These are phyloP conservation scores for Pocillopora grandis DNA, from an alignment of 92 coral and sea anemone species.

Conservation along the genomic window DNA sequence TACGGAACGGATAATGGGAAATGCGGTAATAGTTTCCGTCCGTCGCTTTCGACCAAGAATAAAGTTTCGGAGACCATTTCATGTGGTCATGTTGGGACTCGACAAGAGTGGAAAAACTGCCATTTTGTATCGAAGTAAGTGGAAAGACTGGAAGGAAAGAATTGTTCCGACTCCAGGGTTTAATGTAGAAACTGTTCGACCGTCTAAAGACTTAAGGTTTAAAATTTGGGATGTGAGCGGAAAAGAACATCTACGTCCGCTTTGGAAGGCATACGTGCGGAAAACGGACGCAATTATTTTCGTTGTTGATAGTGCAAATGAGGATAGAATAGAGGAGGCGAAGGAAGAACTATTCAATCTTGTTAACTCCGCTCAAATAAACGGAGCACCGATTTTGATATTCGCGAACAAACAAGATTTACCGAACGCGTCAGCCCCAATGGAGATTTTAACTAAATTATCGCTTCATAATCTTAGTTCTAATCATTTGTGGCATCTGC, in stretches of 20 bases:
- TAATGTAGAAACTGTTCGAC: constrained; percentile 92
- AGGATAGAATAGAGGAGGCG: constrained; percentile 90
- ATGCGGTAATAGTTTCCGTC: constrained; percentile 65
- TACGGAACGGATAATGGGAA: constrained; percentile 61
- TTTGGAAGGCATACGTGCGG: constrained; percentile 96
- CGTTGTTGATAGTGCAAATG: constrained; percentile 95
- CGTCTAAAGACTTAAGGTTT: constrained; percentile 80
- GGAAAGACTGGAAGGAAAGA: constrained; percentile 65
- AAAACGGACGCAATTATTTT: constrained; percentile 88
- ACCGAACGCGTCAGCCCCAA: constrained; percentile 79
- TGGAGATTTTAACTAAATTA: constrained; percentile 74
- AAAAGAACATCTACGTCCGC: constrained; percentile 92
- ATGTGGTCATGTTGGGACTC: constrained; percentile 94
- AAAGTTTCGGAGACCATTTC: constrained; percentile 79
- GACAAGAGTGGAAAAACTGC: constrained; percentile 96
- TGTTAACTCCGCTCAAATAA: constrained; percentile 93
- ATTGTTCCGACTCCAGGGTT: constrained; percentile 87
- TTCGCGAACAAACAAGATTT: constrained; percentile 96
- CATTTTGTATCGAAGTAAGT: constrained; percentile 90
- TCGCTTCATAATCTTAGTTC: constrained; percentile 75
- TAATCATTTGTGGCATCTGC: constrained; percentile 92
- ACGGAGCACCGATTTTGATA: constrained; percentile 89
- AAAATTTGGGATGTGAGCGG: constrained; percentile 99
- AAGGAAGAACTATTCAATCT: constrained; percentile 92
- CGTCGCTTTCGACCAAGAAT: constrained; percentile 80